Percentiles rank a stretch among this genome's conserved stretches.
These are phyloP conservation scores for Scolopax mira DNA, from an alignment of 2,113 vertebrate genomes.

Conservation along the genomic window DNA sequence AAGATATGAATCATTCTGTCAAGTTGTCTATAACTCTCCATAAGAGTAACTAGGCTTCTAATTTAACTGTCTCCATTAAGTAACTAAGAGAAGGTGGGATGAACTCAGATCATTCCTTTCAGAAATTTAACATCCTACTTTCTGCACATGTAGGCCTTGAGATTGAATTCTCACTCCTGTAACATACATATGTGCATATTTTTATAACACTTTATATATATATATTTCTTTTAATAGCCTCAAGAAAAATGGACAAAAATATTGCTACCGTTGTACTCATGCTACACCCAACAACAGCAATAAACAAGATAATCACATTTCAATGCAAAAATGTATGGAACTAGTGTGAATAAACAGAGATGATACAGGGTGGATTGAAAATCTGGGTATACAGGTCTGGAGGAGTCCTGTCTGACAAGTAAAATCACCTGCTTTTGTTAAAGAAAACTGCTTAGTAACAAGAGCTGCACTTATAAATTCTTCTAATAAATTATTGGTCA, in stretches of 20 bases:
- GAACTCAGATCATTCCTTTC: not conserved
- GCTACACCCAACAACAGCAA: not conserved
- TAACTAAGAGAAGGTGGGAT: not conserved
- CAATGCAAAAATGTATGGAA: not conserved
- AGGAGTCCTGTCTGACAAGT: not conserved
- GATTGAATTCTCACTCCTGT: not conserved
- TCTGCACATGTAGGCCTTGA: not conserved
- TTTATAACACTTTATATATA: not conserved
- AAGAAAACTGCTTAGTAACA: not conserved
- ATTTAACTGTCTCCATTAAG: not conserved
- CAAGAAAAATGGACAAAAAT: not conserved
- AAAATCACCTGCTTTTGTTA: not conserved
- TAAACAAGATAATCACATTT: not conserved
- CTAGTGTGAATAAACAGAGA: not conserved
- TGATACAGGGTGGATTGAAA: not conserved
- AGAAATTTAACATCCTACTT: not conserved
- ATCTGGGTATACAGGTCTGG: not conserved
- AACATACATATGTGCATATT: not conserved
- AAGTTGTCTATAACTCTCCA: not conserved
- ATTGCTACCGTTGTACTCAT: not conserved
- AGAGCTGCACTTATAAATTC: not conserved
- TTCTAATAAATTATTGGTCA: not conserved
- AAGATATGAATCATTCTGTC: slow-evolving; percentile 17
- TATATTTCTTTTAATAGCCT: not conserved
- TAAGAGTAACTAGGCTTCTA: not conserved